These are phyloP conservation scores for Anthopleura xanthogrammica DNA, from an alignment of 92 coral and sea anemone genomes.

Conservation along the genomic window DNA sequence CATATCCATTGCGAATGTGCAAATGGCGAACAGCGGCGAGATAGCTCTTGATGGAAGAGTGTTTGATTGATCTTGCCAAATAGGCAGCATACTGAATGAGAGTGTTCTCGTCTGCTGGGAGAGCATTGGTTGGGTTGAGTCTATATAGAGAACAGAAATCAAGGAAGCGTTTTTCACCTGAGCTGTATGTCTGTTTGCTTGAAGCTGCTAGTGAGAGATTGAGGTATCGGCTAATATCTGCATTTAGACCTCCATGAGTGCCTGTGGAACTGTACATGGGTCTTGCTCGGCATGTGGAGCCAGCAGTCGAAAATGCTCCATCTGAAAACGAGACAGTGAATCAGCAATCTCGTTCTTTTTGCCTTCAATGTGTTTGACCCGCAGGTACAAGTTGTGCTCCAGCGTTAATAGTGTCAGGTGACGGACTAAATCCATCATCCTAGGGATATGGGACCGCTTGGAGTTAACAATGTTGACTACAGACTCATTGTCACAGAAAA, in stretches of 20 bases:
- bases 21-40: slow-evolving; percentile 52
- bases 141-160: slow-evolving; percentile 23
- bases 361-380: slow-evolving; percentile 54
- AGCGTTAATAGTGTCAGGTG: slow-evolving; percentile 48
- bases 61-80: slow-evolving; percentile 40
- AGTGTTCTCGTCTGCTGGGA: slow-evolving; percentile 47
- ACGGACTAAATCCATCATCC: slow-evolving; percentile 44
- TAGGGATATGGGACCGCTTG: slow-evolving; percentile 47
- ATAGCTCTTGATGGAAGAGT: slow-evolving; percentile 49
- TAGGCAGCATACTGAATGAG: slow-evolving; percentile 44
- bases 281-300: slow-evolving; percentile 43
- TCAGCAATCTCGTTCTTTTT: slow-evolving; percentile 46
- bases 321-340: slow-evolving; percentile 59
- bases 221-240: slow-evolving; percentile 38
- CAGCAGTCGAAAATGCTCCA: slow-evolving; percentile 41
- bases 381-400: slow-evolving; percentile 34
- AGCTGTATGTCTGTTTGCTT: slow-evolving; percentile 41
- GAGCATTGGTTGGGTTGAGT: background rate
- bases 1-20: slow-evolving; percentile 43
- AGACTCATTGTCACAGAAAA: slow-evolving; percentile 50
- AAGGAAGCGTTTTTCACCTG: slow-evolving; percentile 48
- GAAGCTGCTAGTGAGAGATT: slow-evolving; percentile 39
- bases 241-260: slow-evolving; percentile 25
- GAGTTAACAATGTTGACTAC: slow-evolving; percentile 57
- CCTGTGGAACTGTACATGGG: slow-evolving; percentile 20